These are phyloP conservation scores for Macrophya annulata DNA, from an alignment of 2,888 invertebrate genomes.

Conservation along the genomic window DNA sequence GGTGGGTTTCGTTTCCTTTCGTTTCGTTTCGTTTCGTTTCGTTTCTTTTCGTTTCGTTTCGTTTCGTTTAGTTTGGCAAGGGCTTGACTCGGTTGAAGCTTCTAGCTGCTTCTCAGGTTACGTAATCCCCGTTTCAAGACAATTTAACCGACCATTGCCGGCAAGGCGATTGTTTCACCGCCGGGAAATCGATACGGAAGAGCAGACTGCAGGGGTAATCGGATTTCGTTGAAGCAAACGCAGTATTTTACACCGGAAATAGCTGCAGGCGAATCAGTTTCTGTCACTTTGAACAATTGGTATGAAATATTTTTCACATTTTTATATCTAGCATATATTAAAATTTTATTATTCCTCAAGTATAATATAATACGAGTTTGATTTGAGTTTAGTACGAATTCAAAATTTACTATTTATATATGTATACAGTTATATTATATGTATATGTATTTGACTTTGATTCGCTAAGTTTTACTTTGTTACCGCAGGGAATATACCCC, in stretches of 20 bases:
- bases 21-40: conserved; percentile 56
- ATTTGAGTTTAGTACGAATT: neutral
- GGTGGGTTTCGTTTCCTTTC: conserved; percentile 52
- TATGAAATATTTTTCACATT: neutral
- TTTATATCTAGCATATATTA: neutral
- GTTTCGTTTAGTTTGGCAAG: conserved; percentile 42
- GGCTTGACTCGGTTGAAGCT: neutral
- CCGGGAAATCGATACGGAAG: conserved; percentile 49
- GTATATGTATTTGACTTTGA: neutral
- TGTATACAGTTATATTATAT: too few relatives aligned
- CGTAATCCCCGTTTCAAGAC: conserved; percentile 51
- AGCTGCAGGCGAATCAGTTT: conserved; percentile 29
- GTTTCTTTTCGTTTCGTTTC: conserved; percentile 55
- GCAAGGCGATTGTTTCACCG: conserved; percentile 51
- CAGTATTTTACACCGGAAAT: conserved; percentile 36
- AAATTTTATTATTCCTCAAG: neutral
- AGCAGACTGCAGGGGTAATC: conserved; percentile 44
- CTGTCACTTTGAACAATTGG: neutral
- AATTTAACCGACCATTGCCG: conserved; percentile 53
- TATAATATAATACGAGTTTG: neutral
- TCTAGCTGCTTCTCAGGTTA: conserved; percentile 35
- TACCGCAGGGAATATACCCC: neutral
- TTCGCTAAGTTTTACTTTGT: neutral
- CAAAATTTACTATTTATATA: too few relatives aligned
- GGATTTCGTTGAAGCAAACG: conserved; percentile 36